These are phyloP conservation scores for Aselliscus stoliczkanus DNA, from an alignment of 2,797 vertebrate species.

Conservation along the genomic window DNA sequence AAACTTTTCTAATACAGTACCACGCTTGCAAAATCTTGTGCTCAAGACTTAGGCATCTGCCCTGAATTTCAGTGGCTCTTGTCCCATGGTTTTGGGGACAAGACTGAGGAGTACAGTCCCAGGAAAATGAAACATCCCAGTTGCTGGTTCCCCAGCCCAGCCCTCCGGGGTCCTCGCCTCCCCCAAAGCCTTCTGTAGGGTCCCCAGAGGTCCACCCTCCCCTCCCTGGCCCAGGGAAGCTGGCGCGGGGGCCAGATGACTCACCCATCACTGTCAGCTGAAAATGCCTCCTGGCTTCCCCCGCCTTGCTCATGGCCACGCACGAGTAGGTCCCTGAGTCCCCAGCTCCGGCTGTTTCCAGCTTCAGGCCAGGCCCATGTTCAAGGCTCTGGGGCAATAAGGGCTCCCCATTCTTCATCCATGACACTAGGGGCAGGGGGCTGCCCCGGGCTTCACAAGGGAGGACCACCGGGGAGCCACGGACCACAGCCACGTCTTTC, in stretches of 20 bases:
- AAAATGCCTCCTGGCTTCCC: conserved; percentile 91
- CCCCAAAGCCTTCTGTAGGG: rapidly evolving
- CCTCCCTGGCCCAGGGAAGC: not conserved
- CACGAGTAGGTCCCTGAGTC: conserved; percentile 91
- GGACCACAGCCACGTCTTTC: conserved; percentile 85
- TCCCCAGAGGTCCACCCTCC: rapidly evolving
- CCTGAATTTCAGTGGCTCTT: not conserved
- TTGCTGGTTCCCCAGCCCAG: not conserved
- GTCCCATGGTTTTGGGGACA: not conserved
- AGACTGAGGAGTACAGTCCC: not conserved
- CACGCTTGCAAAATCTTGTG: too few species aligned
- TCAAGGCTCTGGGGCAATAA: conserved; percentile 82
- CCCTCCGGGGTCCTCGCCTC: not conserved
- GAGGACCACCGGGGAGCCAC: conserved; percentile 87
- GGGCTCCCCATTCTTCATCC: conserved; percentile 90
- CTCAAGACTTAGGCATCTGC: not conserved
- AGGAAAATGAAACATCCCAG: not conserved
- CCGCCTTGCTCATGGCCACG: conserved; percentile 87
- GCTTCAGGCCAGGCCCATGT: conserved; percentile 83
- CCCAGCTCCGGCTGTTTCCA: conserved; percentile 75
- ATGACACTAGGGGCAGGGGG: conserved; percentile 87
- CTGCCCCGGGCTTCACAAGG: conserved; percentile 89
- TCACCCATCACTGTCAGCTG: conserved; percentile 90
- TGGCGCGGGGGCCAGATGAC: not conserved
- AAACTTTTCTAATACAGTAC: rapidly evolving